Conservation (phyloP, 2,113 vertebrate genomes). For the Heloderma charlesbogerti region DNA sequence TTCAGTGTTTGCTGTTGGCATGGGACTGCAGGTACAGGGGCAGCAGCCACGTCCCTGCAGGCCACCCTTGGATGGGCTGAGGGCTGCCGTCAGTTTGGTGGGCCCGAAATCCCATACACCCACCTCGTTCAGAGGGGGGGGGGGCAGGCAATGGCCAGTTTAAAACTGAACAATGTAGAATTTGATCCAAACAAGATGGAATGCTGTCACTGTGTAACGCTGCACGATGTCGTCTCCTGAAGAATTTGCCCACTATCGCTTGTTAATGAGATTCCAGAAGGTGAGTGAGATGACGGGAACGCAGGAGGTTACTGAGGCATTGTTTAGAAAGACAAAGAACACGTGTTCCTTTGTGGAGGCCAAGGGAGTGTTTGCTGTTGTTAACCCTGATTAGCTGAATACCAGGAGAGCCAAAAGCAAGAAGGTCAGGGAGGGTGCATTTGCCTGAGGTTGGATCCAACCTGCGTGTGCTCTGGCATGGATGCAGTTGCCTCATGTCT, state of each 20-base stretch:
- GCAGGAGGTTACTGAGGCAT: neutral
- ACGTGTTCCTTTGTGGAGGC: neutral
- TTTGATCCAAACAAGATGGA: too few species aligned
- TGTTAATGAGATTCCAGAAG: slow-evolving; percentile 5
- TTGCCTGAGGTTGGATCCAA: neutral
- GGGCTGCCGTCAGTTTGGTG: too few species aligned
- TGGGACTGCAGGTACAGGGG: neutral
- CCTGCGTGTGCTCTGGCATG: neutral
- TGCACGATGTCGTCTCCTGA: neutral
- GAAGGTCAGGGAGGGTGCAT: neutral
- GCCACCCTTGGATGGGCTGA: too few species aligned
- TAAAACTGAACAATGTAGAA: too few species aligned
- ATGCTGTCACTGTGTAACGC: neutral
- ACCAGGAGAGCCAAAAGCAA: neutral
- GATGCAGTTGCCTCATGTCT: neutral
- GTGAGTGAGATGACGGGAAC: neutral
- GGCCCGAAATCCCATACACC: neutral
- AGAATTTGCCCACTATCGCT: too few species aligned
- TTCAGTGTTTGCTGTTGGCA: neutral
- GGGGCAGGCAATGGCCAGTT: neutral
- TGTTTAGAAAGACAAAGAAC: neutral
- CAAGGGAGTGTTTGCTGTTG: neutral
- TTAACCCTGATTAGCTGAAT: neutral
- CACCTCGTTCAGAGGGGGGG: neutral
- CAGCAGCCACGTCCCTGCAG: too few species aligned